Base-by-base conservation (phyloP, 1,140 invertebrate species). In the Zaprionus africanus region DNA sequence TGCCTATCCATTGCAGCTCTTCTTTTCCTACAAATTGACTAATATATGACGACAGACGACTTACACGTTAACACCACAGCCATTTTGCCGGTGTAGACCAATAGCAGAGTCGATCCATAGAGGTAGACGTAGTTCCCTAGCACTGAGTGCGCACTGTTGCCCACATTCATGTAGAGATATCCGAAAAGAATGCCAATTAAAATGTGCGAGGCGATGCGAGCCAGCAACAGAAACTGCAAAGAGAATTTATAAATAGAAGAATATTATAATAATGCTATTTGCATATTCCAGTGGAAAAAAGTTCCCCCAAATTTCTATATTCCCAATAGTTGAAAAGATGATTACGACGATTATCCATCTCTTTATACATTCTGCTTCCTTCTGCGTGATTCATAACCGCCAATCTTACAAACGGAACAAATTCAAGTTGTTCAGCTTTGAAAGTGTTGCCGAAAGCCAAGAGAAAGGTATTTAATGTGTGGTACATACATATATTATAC, bases 21-120 rank as follows among this genome's bases (percentile, higher is more conserved):
- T 46, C n/a, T 17, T 46, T 46, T 46, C 17, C 6, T 9, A 12
- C 6, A 24, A 54, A 49, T 49, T 13, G 54, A 24, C 31, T 57
- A 28, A 41, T 7, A 68, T 63, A 69, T 91, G 96, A 46, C n/a
- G 41, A n/a, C 2, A 31, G 7, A 9, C 0, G 41, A 46, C 97
- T 97, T 94, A 98, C 98, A 99, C 63, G 97, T 97, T 73, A 99
- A 93, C 51, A 98, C 97, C n/a, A 98, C 98, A 4, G 98, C 97
- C 98, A 99, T 99, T 93, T 98, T 97, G 58, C 98, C 97, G 11
- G 98, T 98, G 87, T 99, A 99, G 72, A 99, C 97, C 17, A 98
- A 94, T 64, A 99, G 96, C 53, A 99, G 93, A 84, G 98, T 95
- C 15, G 97, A 96, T 75, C 98, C 98, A 92, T 99, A 99, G 1